Evolutionary conservation across 2,888 invertebrate genomes (phyloP), one percentile per base, ranked within the genome.

Genomic region (Clusia tigrina): DNA sequence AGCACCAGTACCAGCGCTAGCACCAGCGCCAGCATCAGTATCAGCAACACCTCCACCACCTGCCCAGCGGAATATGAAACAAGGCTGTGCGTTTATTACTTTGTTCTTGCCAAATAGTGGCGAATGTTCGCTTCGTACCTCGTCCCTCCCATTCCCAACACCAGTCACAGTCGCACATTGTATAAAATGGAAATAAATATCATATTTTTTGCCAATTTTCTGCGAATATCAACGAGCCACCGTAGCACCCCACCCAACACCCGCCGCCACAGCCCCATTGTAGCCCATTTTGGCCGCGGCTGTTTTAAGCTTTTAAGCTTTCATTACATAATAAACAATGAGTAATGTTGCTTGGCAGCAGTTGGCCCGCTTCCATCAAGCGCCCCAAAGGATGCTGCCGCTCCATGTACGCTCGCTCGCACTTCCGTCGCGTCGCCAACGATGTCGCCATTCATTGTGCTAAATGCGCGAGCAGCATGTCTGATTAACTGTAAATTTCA

Each of bases 401-500:
- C 42, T 42, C 42, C 42, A 42, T 42, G n/a, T 42, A n/a, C 42
- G 42, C 42, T n/a, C n/a, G n/a, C n/a, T n/a, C n/a, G 42, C n/a
- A 42, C n/a, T 42, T 42, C 42, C 42, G 42, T 3, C n/a, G 42
- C 42, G n/a, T 3, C n/a, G 42, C 42, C 42, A 32, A 32, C 32
- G 32, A 9, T 32, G 42, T n/a, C 42, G 42, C 42, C 42, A 42
- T 42, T 42, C 42, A 42, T 42, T 42, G 42, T 42, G n/a, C n/a
- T n/a, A n/a, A n/a, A n/a, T n/a, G n/a, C n/a, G 42, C 42, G 42
- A 42, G 42, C n/a, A 32, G 12, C 75, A 70, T 76, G 75, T 74
- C 77, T 75, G 74, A 75, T 77, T 77, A 75, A 72, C 74, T 75
- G 77, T 67, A 74, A 77, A 75, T 75, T 77, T 71, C 71, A 75